phyloP scores from a whole-genome alignment of 2,888 invertebrate species.

The Calameuta pallipes region DNA sequence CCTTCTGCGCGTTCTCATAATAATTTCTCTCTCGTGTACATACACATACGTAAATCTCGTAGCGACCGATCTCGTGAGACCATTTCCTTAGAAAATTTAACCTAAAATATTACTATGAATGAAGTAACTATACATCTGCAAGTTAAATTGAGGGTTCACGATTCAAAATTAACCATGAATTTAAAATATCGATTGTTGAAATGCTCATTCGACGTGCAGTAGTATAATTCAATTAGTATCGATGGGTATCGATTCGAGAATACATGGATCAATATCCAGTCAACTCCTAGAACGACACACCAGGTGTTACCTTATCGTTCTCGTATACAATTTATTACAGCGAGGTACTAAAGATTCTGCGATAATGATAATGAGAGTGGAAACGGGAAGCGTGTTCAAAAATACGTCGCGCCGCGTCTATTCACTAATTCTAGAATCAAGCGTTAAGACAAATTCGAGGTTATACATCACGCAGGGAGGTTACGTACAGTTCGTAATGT shows the following conservation, averaged over 20 bases:
- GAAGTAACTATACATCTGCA: background rate
- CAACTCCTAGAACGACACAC: background rate
- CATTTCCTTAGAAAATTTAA: background rate
- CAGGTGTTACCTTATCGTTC: constrained; percentile 8
- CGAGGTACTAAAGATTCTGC: background rate
- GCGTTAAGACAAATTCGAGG: background rate
- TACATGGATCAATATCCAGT: background rate
- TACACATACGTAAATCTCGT: background rate
- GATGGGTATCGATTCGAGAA: background rate
- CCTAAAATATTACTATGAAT: background rate
- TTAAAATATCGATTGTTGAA: background rate
- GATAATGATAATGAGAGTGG: background rate
- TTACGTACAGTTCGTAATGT: background rate
- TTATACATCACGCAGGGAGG: background rate
- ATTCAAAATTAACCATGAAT: background rate
- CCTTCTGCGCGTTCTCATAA: background rate
- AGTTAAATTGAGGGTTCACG: background rate
- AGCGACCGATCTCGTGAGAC: background rate
- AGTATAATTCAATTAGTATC: background rate
- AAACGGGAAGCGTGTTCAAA: background rate
- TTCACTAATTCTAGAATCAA: background rate
- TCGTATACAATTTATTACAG: background rate
- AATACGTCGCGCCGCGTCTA: background rate
- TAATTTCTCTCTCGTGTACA: background rate
- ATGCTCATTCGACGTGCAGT: background rate